Percentiles rank a stretch among this genome's conserved stretches.
Evolutionary conservation across 2,888 invertebrate species (phyloP).

Genomic region (Rhamnusium bicolor): DNA sequence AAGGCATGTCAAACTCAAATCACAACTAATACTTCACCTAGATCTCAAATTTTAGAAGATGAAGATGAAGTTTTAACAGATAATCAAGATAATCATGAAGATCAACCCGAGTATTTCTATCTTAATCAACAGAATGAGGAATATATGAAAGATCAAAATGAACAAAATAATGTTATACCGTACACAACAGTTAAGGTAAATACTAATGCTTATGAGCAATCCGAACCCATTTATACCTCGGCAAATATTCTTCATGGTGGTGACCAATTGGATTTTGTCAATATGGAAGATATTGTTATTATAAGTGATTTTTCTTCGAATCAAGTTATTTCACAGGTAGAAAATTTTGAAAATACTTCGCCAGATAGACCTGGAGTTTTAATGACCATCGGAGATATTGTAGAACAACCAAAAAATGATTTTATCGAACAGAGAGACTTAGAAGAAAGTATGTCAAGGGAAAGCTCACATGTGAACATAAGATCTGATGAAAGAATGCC

Average conservation of each 20-base stretch:
- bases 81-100: slow-evolving; percentile 43
- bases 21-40: slow-evolving; percentile 41
- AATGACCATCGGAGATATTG: slow-evolving; percentile 66
- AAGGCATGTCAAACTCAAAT: slow-evolving; percentile 69
- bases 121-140: slow-evolving; percentile 38
- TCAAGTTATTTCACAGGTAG: slow-evolving; percentile 65
- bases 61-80: slow-evolving; percentile 34
- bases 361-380: slow-evolving; percentile 63
- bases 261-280: slow-evolving; percentile 70
- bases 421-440: slow-evolving; percentile 65
- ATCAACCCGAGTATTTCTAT: slow-evolving; percentile 48
- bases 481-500: slow-evolving; percentile 91
- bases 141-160: slow-evolving; percentile 25
- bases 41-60: slow-evolving; percentile 40
- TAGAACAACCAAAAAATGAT: slow-evolving; percentile 49
- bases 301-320: slow-evolving; percentile 65
- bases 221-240: slow-evolving; percentile 61
- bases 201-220: slow-evolving; percentile 52
- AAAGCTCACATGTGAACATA: slow-evolving; percentile 83
- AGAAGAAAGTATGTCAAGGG: slow-evolving; percentile 67
- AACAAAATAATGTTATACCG: slow-evolving; percentile 35
- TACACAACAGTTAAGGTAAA: slow-evolving; percentile 41
- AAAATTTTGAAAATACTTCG: slow-evolving; percentile 63
- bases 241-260: slow-evolving; percentile 61
- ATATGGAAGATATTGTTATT: slow-evolving; percentile 72